Conservation (phyloP, 2,113 vertebrate species). For the Syngnathus floridae region DNA sequence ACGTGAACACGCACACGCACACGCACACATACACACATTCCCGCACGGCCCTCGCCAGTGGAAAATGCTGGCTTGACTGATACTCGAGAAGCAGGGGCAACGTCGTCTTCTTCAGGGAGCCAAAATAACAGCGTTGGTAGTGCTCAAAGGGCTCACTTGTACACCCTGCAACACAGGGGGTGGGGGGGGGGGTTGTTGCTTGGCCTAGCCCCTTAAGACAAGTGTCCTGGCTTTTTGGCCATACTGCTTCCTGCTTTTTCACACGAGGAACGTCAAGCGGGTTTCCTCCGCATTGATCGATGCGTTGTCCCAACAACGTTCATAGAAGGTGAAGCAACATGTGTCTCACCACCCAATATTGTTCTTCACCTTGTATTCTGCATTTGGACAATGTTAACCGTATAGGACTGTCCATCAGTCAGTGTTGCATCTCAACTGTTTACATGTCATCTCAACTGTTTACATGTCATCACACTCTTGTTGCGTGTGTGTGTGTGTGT, state of each 20-base stretch:
- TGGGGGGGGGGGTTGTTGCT: background rate
- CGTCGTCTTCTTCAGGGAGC: conserved; percentile 49
- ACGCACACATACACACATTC: background rate
- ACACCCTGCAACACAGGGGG: conserved; percentile 37
- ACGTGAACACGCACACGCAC: background rate
- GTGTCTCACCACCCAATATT: background rate
- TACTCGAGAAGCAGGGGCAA: conserved; percentile 54
- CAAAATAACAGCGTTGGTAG: conserved; percentile 57
- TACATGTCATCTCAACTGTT: background rate
- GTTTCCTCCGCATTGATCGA: no score
- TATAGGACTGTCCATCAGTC: conserved; percentile 41
- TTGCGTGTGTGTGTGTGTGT: background rate
- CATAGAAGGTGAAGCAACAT: background rate
- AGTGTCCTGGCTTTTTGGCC: conserved; percentile 19
- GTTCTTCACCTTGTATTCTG: background rate
- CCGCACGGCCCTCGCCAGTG: conserved; percentile 26
- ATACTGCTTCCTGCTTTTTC: no score
- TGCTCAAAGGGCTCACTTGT: conserved; percentile 46
- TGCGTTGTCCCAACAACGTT: background rate
- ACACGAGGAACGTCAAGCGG: no score
- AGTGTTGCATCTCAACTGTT: conserved; percentile 28
- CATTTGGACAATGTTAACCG: conserved; percentile 34
- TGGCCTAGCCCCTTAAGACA: conserved; percentile 25
- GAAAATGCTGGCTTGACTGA: conserved; percentile 65
- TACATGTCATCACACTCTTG: conserved; percentile 13